These are phyloP conservation scores for Onychorhynchus coronatus DNA, from an alignment of 2,113 vertebrate genomes.

Conservation along the genomic window DNA sequence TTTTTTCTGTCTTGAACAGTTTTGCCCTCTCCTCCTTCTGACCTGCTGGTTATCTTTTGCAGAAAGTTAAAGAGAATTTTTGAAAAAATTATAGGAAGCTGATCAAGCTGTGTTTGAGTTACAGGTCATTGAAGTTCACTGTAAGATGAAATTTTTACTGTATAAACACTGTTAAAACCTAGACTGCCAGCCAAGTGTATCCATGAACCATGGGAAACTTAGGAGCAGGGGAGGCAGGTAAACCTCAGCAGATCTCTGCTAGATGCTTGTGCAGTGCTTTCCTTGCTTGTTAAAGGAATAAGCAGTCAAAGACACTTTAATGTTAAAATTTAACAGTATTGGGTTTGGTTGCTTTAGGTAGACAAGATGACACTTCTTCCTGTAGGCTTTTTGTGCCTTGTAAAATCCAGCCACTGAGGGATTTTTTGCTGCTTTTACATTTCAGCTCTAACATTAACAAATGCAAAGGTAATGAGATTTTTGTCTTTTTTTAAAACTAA, in stretches of 20 bases:
- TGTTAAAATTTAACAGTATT: background rate
- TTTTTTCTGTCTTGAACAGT: background rate
- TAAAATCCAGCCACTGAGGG: slow-evolving; percentile 35
- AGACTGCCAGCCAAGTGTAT: slow-evolving; percentile 8
- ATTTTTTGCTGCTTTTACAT: slow-evolving; percentile 48
- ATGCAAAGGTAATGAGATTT: slow-evolving; percentile 56
- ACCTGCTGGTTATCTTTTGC: slow-evolving; percentile 1
- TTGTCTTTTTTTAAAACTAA: slow-evolving; percentile 36
- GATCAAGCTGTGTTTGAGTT: slow-evolving; percentile 26
- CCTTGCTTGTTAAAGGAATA: background rate
- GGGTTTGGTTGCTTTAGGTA: slow-evolving; percentile 18
- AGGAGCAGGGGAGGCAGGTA: background rate
- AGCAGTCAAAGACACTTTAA: background rate
- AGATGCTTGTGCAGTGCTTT: background rate
- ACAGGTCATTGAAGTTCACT: slow-evolving; percentile 42
- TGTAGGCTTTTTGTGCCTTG: slow-evolving; percentile 27
- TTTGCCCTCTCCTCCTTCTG: background rate
- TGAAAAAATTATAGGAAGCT: slow-evolving; percentile 3
- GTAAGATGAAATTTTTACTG: slow-evolving; percentile 28
- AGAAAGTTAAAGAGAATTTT: background rate
- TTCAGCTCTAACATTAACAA: slow-evolving; percentile 53
- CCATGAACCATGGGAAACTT: background rate
- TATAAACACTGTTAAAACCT: slow-evolving; percentile 27
- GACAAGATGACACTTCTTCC: slow-evolving; percentile 39
- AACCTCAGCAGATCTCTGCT: background rate